A percentile compares a stretch with the other conserved stretches of the same genome.
phyloP scores from a whole-genome alignment of 2,113 vertebrate species.

The Gymnobelideus leadbeateri region DNA sequence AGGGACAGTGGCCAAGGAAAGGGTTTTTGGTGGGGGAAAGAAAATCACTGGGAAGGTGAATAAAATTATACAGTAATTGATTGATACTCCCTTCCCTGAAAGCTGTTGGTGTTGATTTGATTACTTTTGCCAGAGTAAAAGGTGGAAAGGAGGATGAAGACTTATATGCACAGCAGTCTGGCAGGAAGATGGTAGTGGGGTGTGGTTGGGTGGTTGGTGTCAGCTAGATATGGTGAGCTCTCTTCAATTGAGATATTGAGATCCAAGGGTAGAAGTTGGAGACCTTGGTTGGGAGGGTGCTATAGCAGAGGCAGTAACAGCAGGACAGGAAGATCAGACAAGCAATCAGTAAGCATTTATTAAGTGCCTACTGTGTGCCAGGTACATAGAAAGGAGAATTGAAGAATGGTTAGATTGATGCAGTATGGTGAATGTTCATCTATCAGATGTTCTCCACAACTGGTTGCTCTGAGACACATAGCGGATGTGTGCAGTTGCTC shows the following conservation, averaged over 20 bases:
- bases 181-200: background rate
- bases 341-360: background rate
- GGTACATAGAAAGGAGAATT: background rate
- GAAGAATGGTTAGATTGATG: background rate
- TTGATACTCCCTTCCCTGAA: background rate
- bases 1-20: background rate
- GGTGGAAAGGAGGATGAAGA: background rate
- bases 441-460: background rate
- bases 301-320: background rate
- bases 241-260: background rate
- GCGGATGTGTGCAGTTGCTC: background rate
- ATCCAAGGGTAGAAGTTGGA: background rate
- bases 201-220: too few species aligned
- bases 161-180: background rate
- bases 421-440: background rate
- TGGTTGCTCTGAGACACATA: background rate
- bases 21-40: background rate
- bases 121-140: background rate
- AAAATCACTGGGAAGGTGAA: background rate
- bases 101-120: background rate
- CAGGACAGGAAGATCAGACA: background rate
- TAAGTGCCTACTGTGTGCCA: background rate
- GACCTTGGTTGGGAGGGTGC: background rate
- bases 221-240: background rate
- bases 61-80: background rate